Evolutionary conservation across 1,140 invertebrate species (phyloP), one percentile per base, ranked within the genome.

Genomic region (Adelges cooleyi): DNA sequence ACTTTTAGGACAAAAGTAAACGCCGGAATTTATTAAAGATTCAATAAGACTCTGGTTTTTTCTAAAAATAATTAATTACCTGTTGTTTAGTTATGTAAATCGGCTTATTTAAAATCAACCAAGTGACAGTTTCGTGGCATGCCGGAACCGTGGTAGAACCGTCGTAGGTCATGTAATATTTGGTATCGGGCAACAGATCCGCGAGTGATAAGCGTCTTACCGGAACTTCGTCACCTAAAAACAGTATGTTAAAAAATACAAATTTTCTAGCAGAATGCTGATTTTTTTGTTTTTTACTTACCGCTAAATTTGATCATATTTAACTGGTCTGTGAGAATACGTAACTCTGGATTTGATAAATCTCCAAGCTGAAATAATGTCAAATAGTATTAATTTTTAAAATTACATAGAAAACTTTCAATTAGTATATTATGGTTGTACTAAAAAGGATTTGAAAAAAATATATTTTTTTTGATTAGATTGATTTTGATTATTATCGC

Each of bases 121-220:
- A 97, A 69, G 92, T 95, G 74, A 91, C 89, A 23, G 90, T 92
- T 75, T 93, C 90, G 77, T 91, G 88, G 77, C 90, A 92, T 66
- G 88, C 89, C 1, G 94, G 94, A 77, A 90, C 90, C 44, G 93
- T 97, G 17, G 90, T 90, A 46, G 92, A 95, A 33, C 94, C 94
- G 71, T 97, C 94, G 76, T 97, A 97, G 23, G 94, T 96, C 85
- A 97, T 93, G 77, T 95, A 97, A 76, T 92, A 89, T 71, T 91
- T 87, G 51, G 92, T 95, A 71, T 92, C 88, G 2, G 92, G 92
- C 40, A 96, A 77, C 50, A 96, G 79, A 18, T 89, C 90, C 36
- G 86, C 79, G 44, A 95, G 84, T 36, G 86, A 89, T 69, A 95
- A 77, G 54, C 86, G 81, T 73, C 86, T 87, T 66, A 95, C 85